Percentiles rank a stretch among this genome's conserved stretches.
phyloP scores from a whole-genome alignment of 1,140 invertebrate species.

The Ectropis grisescens region DNA sequence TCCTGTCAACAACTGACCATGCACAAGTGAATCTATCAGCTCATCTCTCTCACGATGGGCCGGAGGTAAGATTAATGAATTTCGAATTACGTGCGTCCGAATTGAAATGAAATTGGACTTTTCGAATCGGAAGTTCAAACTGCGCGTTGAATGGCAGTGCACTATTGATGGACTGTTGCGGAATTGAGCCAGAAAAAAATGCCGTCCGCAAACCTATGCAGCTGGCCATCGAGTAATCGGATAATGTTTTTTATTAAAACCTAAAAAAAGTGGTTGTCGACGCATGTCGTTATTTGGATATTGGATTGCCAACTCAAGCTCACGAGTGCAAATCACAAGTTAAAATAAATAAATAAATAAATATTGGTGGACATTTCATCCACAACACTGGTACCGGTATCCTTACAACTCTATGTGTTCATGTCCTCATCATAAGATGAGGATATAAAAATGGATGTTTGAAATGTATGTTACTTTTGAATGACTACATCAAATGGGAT shows the following conservation, averaged over 20 bases:
- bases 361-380: too few relatives aligned
- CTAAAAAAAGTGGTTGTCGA: too few relatives aligned
- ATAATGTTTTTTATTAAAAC: slow-evolving; percentile 57
- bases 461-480: too few relatives aligned
- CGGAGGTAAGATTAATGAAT: slow-evolving; percentile 61
- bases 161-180: slow-evolving; percentile 55
- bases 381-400: too few relatives aligned
- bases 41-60: slow-evolving; percentile 19
- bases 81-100: slow-evolving; percentile 61
- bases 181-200: slow-evolving; percentile 31
- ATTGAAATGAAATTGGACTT: slow-evolving; percentile 60
- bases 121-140: slow-evolving; percentile 52
- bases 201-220: slow-evolving; percentile 37
- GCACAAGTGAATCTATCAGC: slow-evolving; percentile 43
- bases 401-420: too few relatives aligned
- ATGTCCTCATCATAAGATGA: too few relatives aligned
- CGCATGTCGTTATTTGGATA: too few relatives aligned
- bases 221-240: slow-evolving; percentile 55
- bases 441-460: too few relatives aligned
- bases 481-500: too few relatives aligned
- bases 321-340: too few relatives aligned
- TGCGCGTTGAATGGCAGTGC: slow-evolving; percentile 43
- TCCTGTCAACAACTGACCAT: slow-evolving; percentile 67
- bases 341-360: too few relatives aligned
- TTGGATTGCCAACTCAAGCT: too few relatives aligned